phyloP scores from a whole-genome alignment of 2,888 invertebrate species.

The Euphydryas editha region DNA sequence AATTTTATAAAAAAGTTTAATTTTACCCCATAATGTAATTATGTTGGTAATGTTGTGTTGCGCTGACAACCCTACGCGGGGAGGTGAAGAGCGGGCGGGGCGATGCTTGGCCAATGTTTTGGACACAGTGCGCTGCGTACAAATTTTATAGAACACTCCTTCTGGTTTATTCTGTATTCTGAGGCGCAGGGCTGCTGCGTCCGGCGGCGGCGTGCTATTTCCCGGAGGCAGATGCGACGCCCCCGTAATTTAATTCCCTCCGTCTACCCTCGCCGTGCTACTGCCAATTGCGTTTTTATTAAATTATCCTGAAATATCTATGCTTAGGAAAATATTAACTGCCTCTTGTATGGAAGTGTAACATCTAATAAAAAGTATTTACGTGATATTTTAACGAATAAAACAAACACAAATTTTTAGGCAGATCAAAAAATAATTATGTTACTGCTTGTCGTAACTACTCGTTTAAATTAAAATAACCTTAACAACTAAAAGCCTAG shows the following conservation, averaged over 20 bases:
- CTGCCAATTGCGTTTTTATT: conserved; percentile 42
- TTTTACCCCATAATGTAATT: too few species aligned
- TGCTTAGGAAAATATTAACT: conserved; percentile 30
- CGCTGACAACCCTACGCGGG: too few species aligned
- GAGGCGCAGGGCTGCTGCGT: conserved; percentile 22
- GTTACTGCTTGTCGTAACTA: too few species aligned
- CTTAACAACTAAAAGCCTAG: too few species aligned
- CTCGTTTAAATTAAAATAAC: too few species aligned
- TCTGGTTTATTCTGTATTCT: too few species aligned
- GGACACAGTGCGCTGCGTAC: too few species aligned
- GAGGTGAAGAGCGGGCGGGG: too few species aligned
- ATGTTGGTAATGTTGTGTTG: too few species aligned
- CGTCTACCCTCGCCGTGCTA: conserved; percentile 39
- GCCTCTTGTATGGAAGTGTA: background rate
- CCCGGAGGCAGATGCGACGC: conserved; percentile 44
- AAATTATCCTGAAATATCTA: conserved; percentile 36
- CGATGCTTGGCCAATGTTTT: too few species aligned
- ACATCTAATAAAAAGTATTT: background rate
- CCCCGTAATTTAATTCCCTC: conserved; percentile 42
- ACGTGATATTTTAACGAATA: background rate
- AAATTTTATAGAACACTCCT: conserved; percentile 13
- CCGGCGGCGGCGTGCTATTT: conserved; percentile 38
- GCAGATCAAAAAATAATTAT: too few species aligned
- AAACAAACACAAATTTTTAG: background rate
- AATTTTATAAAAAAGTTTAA: too few species aligned